A percentile compares a stretch with the other conserved stretches of the same genome.
These are phyloP conservation scores for Macrophya annulata DNA, from an alignment of 2,888 invertebrate genomes.

Conservation along the genomic window DNA sequence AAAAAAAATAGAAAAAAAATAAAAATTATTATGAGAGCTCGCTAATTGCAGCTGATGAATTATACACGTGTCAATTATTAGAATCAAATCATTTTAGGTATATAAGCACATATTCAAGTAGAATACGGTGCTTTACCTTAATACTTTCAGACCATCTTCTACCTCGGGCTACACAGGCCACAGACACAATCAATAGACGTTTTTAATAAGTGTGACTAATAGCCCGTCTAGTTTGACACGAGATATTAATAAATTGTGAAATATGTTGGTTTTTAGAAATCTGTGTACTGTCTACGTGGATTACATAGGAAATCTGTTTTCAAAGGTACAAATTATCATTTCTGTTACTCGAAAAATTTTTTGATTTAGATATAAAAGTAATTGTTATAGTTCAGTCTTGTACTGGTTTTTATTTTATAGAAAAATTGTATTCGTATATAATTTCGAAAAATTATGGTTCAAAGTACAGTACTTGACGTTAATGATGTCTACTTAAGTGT, in stretches of 20 bases:
- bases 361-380: not conserved
- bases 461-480: too few relatives aligned
- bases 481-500: too few relatives aligned
- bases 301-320: not conserved
- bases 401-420: too few relatives aligned
- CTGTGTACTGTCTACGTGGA: too few relatives aligned
- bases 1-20: not conserved
- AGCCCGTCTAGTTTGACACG: not conserved
- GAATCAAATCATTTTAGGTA: not conserved
- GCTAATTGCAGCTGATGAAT: slow-evolving; percentile 31
- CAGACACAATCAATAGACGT: not conserved
- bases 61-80: slow-evolving; percentile 26
- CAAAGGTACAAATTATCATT: not conserved
- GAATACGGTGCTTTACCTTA: not conserved
- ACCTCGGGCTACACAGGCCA: not conserved
- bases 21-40: not conserved
- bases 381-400: too few relatives aligned
- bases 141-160: not conserved
- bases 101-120: not conserved
- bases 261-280: not conserved
- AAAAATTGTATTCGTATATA: too few relatives aligned
- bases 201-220: not conserved
- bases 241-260: not conserved
- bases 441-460: too few relatives aligned
- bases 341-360: not conserved